Conservation (phyloP, 2,797 vertebrate genomes). For the Emydoidea blandingii region DNA sequence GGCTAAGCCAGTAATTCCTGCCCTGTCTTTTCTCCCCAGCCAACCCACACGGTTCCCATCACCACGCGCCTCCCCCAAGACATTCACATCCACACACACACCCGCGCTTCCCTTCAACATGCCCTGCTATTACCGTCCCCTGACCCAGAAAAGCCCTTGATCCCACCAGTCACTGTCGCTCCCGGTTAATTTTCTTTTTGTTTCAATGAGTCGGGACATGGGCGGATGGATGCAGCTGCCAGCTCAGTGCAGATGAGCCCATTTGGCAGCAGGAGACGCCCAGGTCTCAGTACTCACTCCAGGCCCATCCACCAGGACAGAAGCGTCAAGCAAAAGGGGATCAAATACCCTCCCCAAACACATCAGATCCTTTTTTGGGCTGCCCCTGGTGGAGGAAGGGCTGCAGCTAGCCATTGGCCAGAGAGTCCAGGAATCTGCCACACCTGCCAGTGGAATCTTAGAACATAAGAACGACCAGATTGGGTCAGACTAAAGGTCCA, state of each 20-base stretch:
- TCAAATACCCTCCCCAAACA: neutral
- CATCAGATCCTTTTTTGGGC: neutral
- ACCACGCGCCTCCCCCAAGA: too few species aligned
- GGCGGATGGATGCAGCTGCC: neutral
- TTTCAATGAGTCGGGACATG: neutral
- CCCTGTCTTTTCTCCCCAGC: neutral
- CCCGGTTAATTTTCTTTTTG: neutral
- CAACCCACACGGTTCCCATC: too few species aligned
- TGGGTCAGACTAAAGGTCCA: too few species aligned
- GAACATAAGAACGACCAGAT: too few species aligned
- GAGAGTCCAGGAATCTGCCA: neutral
- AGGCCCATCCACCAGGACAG: neutral
- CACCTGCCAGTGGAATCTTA: neutral
- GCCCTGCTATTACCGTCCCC: neutral
- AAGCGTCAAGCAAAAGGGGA: neutral
- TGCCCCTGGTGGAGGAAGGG: neutral
- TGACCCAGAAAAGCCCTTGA: slow-evolving; percentile 30
- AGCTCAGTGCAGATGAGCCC: neutral
- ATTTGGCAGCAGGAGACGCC: neutral
- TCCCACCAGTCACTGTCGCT: neutral
- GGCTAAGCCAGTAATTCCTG: neutral
- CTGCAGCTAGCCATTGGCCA: neutral
- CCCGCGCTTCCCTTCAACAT: neutral
- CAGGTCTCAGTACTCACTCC: neutral
- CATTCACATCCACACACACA: neutral